Conservation (phyloP, 2,888 invertebrate species). For the Nomada goodeniana region DNA sequence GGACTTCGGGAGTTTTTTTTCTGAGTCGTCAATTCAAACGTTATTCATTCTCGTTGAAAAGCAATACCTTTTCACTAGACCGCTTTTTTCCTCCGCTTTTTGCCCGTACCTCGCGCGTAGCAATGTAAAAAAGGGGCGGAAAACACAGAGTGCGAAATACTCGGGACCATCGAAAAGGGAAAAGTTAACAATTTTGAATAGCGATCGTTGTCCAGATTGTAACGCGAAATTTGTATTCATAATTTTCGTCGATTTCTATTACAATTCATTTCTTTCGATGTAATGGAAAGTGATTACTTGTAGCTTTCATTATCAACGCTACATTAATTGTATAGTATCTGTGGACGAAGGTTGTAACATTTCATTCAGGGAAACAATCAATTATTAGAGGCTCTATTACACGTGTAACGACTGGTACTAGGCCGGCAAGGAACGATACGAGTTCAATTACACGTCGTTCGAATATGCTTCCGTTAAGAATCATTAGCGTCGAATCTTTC, state of each 20-base stretch:
- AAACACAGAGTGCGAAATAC: constrained; percentile 28
- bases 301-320: too few species aligned
- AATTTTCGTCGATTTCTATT: background rate
- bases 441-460: background rate
- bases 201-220: background rate
- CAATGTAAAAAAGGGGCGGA: constrained; percentile 22
- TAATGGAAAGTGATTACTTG: too few species aligned
- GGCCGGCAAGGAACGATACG: background rate
- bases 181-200: background rate
- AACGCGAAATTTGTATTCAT: background rate
- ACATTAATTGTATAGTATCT: too few species aligned
- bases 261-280: too few species aligned
- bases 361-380: too few species aligned
- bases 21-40: constrained; percentile 40
- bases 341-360: too few species aligned
- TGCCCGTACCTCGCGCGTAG: constrained; percentile 8
- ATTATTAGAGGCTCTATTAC: background rate
- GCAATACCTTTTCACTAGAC: constrained; percentile 40
- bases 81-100: constrained; percentile 16
- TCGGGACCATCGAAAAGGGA: background rate
- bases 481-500: background rate
- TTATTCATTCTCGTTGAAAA: constrained; percentile 42
- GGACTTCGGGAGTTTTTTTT: constrained; percentile 5
- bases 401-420: background rate
- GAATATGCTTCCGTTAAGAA: background rate